These are phyloP conservation scores for Myathropa florea DNA, from an alignment of 2,888 invertebrate species.

Conservation along the genomic window DNA sequence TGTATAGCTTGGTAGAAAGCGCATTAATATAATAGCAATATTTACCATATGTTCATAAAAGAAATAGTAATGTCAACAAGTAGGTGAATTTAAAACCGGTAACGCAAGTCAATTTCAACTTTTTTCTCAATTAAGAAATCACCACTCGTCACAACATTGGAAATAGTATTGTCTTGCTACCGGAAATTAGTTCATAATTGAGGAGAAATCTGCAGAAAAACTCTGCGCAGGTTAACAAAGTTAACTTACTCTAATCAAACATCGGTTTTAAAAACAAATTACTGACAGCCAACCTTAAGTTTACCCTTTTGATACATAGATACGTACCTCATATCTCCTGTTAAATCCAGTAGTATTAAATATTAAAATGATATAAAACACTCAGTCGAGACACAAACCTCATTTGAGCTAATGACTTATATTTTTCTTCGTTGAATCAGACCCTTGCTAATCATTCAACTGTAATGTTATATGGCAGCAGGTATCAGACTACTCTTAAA, in stretches of 20 bases:
- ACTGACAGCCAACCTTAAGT: background rate
- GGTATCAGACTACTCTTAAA: background rate
- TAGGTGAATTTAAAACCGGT: too few species aligned
- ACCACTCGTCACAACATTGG: too few species aligned
- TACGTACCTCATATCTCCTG: background rate
- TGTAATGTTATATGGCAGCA: background rate
- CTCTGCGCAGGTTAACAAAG: conserved; percentile 1
- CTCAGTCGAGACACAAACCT: background rate
- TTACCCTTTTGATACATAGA: background rate
- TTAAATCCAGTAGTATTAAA: background rate
- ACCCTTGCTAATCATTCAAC: background rate
- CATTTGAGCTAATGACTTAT: background rate
- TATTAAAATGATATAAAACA: background rate
- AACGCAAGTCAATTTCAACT: background rate
- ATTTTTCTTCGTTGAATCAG: background rate
- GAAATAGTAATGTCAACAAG: too few species aligned
- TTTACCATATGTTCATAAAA: too few species aligned
- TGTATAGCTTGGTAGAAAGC: too few species aligned
- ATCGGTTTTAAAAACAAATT: background rate
- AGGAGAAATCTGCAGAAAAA: conserved; percentile 25
- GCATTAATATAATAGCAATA: too few species aligned
- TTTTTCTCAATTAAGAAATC: conserved; percentile 9
- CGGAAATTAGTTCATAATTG: conserved; percentile 25
- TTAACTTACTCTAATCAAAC: background rate
- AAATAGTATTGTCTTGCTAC: conserved; percentile 10